Percentiles rank a stretch among this genome's conserved stretches.
These are phyloP conservation scores for Taenaris catops DNA, from an alignment of 2,888 invertebrate species.

Conservation along the genomic window DNA sequence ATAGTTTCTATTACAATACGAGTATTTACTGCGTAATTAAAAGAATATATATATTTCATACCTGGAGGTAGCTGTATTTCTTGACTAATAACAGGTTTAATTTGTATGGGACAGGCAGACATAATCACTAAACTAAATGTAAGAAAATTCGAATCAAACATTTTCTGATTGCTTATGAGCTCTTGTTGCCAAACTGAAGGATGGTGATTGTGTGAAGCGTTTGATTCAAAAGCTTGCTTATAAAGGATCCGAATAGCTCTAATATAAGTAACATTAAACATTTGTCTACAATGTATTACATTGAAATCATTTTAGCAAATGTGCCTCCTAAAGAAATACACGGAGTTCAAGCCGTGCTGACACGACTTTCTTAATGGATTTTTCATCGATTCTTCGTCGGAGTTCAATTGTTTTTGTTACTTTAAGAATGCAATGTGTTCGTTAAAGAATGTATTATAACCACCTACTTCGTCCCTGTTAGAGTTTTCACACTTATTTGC, in stretches of 20 bases:
- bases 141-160: constrained; percentile 32
- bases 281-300: constrained; percentile 30
- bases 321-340: constrained; percentile 30
- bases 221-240: constrained; percentile 18
- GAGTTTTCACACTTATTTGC: no score
- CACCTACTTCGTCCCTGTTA: no score
- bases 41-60: no score
- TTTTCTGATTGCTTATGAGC: constrained; percentile 21
- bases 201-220: constrained; percentile 13
- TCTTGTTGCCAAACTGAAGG: constrained; percentile 6
- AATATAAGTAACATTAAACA: constrained; percentile 21
- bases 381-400: constrained; percentile 10
- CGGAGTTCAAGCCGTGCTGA: constrained; percentile 30
- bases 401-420: constrained; percentile 5
- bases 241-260: constrained; percentile 22
- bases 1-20: no score
- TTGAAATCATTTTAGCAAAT: constrained; percentile 42
- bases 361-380: constrained; percentile 23
- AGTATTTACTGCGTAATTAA: no score
- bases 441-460: no score
- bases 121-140: constrained; percentile 34
- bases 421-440: no score
- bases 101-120: constrained; percentile 37
- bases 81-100: constrained; percentile 42
- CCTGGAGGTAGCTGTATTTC: constrained; percentile 58